Evolutionary conservation across 2,113 vertebrate species (phyloP).

Genomic region (Ornithorhynchus anatinus): DNA sequence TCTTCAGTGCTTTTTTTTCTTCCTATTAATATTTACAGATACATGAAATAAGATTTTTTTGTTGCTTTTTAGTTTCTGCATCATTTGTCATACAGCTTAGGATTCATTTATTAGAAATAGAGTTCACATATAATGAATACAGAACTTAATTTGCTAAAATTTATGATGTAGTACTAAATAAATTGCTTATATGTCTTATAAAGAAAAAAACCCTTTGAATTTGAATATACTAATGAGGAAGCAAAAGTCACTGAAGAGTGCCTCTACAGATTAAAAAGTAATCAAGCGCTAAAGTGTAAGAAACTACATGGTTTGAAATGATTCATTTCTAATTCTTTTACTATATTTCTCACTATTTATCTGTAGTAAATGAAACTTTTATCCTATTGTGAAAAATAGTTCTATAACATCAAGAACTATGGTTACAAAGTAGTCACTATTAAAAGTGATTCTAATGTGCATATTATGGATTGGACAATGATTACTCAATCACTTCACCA

Average conservation of each 20-base stretch:
- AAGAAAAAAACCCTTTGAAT: conserved; percentile 12
- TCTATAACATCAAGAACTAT: too few species aligned
- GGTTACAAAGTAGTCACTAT: too few species aligned
- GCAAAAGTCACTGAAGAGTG: conserved; percentile 1
- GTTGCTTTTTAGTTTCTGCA: conserved; percentile 10
- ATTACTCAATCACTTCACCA: too few species aligned
- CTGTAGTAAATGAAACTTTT: conserved; percentile 36
- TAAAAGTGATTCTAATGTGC: too few species aligned
- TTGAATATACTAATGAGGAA: conserved; percentile 29
- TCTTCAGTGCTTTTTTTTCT: too few species aligned
- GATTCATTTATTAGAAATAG: conserved; percentile 27
- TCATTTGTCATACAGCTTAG: conserved; percentile 27
- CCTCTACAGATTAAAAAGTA: conserved; percentile 46
- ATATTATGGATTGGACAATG: too few species aligned
- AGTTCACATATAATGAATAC: conserved; percentile 36
- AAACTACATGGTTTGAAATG: conserved; percentile 20
- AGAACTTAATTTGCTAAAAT: conserved; percentile 50
- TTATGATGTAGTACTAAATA: conserved; percentile 38
- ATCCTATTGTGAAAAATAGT: conserved; percentile 11
- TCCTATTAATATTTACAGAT: not conserved
- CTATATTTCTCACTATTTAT: not conserved
- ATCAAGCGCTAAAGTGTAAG: conserved; percentile 21
- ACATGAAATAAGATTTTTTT: not conserved
- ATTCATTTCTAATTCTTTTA: conserved; percentile 34
- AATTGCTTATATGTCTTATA: not conserved